These are phyloP conservation scores for Tetraodon nigroviridis DNA, from an alignment of 2,113 vertebrate genomes.

Conservation along the genomic window DNA sequence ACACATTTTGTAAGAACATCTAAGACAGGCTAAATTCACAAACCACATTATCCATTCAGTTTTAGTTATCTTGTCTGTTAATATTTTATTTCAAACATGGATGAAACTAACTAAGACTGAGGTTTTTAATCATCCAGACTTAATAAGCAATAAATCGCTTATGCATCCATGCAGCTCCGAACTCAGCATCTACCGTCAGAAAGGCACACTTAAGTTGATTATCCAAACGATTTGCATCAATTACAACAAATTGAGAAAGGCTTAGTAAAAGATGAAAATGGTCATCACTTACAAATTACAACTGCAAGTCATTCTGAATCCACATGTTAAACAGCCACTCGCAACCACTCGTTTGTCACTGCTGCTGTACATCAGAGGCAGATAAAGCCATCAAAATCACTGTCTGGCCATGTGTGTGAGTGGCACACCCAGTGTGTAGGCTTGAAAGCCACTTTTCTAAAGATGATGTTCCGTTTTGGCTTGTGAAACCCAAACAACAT, in stretches of 20 bases:
- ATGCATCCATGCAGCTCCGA: background rate
- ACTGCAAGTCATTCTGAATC: constrained; percentile 23
- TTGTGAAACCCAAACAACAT: constrained; percentile 66
- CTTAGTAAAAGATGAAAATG: constrained; percentile 1
- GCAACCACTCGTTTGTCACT: constrained; percentile 1
- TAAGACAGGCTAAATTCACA: background rate
- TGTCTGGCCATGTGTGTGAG: constrained; percentile 22
- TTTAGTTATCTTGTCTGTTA: background rate
- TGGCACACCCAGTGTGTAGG: constrained; percentile 50
- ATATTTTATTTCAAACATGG: background rate
- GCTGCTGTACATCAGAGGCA: constrained; percentile 19
- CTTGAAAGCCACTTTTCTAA: constrained; percentile 55
- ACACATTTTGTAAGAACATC: background rate
- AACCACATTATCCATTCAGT: background rate
- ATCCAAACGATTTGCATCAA: background rate
- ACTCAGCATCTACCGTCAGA: background rate
- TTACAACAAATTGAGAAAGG: background rate
- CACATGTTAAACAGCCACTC: constrained; percentile 34
- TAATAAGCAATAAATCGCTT: background rate
- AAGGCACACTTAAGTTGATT: background rate
- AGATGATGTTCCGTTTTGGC: constrained; percentile 69
- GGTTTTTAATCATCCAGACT: background rate
- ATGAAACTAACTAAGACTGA: background rate
- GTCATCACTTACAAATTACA: constrained; percentile 53
- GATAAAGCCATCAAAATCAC: constrained; percentile 31